A percentile compares a stretch with the other conserved stretches of the same genome.
These are phyloP conservation scores for Calypte anna DNA, from an alignment of 2,113 vertebrate genomes.

Conservation along the genomic window DNA sequence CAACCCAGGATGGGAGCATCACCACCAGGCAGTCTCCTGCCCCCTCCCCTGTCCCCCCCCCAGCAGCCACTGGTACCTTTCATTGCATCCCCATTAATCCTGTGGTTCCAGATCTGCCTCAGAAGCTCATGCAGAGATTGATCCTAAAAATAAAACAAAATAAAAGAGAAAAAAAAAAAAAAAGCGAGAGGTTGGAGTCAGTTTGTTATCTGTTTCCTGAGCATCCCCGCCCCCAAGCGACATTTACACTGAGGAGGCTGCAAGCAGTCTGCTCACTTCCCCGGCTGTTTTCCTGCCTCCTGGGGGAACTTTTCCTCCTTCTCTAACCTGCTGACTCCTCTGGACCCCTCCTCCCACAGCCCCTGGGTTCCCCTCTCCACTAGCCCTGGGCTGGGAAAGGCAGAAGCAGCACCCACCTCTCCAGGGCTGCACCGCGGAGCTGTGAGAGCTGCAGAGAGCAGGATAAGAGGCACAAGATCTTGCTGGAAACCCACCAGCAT, in stretches of 20 bases:
- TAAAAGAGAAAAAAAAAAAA: background rate
- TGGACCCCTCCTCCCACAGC: background rate
- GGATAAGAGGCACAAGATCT: background rate
- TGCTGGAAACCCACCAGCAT: background rate
- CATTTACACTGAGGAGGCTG: background rate
- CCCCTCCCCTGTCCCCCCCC: background rate
- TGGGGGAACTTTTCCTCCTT: background rate
- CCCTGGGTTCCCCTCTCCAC: rapidly evolving
- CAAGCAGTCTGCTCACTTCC: background rate
- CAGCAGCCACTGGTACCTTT: background rate
- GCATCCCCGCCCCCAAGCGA: background rate
- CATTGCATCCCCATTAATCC: background rate
- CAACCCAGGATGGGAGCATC: background rate
- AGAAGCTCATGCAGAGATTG: background rate
- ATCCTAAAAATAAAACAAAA: constrained; percentile 42
- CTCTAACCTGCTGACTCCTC: background rate
- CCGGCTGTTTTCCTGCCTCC: background rate
- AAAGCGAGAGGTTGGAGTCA: background rate
- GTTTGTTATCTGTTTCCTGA: background rate
- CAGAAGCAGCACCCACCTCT: rapidly evolving
- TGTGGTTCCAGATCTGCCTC: background rate
- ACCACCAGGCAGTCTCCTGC: background rate
- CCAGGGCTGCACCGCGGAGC: background rate
- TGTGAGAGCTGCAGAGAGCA: background rate
- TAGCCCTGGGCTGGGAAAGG: background rate